A percentile compares a stretch with the other conserved stretches of the same genome.
These are phyloP conservation scores for Tryphoninae sp. DNA, from an alignment of 2,888 invertebrate genomes.

Conservation along the genomic window DNA sequence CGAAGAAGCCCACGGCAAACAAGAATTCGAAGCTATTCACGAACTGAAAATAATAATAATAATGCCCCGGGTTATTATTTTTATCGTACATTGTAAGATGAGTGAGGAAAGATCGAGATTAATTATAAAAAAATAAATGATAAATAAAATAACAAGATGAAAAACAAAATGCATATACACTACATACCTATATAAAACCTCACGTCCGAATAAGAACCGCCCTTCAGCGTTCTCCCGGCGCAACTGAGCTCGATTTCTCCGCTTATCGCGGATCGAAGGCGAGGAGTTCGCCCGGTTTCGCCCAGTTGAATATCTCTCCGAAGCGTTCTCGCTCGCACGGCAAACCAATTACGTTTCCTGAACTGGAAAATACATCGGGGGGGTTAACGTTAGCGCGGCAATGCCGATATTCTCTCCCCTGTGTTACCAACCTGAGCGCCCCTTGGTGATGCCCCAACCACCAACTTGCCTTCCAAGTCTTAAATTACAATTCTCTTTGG, in stretches of 20 bases:
- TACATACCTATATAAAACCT: too few species aligned
- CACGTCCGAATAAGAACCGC: constrained; percentile 58
- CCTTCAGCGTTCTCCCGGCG: constrained; percentile 25
- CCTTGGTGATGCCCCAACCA: background rate
- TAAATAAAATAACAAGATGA: background rate
- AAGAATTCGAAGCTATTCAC: too few species aligned
- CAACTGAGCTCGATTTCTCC: constrained; percentile 58
- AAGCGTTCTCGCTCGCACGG: constrained; percentile 69
- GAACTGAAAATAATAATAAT: background rate
- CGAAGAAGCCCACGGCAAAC: too few species aligned
- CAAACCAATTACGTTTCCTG: constrained; percentile 79
- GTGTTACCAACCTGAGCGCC: constrained; percentile 19
- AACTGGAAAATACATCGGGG: constrained; percentile 77
- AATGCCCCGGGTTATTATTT: constrained; percentile 33
- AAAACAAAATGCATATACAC: background rate
- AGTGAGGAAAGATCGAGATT: constrained; percentile 52
- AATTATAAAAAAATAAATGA: background rate
- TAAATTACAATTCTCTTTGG: constrained; percentile 55
- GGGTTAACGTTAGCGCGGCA: constrained; percentile 44
- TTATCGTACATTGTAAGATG: constrained; percentile 44
- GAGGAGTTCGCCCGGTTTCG: constrained; percentile 60
- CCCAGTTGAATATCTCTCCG: constrained; percentile 70
- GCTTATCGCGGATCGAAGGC: constrained; percentile 59
- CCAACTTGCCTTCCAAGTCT: constrained; percentile 18
- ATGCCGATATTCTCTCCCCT: constrained; percentile 27